Evolutionary conservation across 2,888 invertebrate genomes (phyloP).

Genomic region (Elmis aenea): DNA sequence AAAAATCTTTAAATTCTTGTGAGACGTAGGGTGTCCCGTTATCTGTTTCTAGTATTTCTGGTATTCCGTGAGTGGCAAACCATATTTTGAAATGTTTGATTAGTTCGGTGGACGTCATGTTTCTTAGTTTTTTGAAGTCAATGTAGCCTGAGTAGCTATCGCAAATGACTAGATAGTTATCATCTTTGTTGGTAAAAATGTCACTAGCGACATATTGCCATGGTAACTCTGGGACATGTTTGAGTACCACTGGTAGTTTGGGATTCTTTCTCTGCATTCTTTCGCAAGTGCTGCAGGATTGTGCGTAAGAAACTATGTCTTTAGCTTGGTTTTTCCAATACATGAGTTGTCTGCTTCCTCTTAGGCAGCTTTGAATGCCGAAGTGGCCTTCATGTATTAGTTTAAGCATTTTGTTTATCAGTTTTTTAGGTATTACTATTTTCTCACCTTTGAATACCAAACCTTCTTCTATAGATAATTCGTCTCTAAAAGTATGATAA

Average conservation of each 20-base stretch:
- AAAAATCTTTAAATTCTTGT: slow-evolving; percentile 7
- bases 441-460: slow-evolving; percentile 8
- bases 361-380: slow-evolving; percentile 2
- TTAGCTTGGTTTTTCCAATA: background rate
- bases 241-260: slow-evolving; percentile 3
- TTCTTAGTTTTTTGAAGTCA: slow-evolving; percentile 7
- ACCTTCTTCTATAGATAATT: slow-evolving; percentile 1
- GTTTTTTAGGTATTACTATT: slow-evolving; percentile 6
- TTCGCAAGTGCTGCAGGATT: slow-evolving; percentile 8
- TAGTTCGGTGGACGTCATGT: background rate
- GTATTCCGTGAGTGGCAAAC: slow-evolving; percentile 10
- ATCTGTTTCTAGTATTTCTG: slow-evolving; percentile 7
- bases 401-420: slow-evolving; percentile 5
- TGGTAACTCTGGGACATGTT: slow-evolving; percentile 6
- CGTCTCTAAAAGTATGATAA: slow-evolving; percentile 6
- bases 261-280: slow-evolving; percentile 6
- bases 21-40: slow-evolving; percentile 8
- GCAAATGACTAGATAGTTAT: slow-evolving; percentile 7
- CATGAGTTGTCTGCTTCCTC: slow-evolving; percentile 1
- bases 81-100: slow-evolving; percentile 9
- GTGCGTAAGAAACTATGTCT: slow-evolving; percentile 1
- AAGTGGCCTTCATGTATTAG: slow-evolving; percentile 10
- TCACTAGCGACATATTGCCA: slow-evolving; percentile 12
- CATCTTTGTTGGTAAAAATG: slow-evolving; percentile 7
- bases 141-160: slow-evolving; percentile 13